These are phyloP conservation scores for Zaprionus davidi DNA, from an alignment of 1,140 invertebrate genomes.

Conservation along the genomic window DNA sequence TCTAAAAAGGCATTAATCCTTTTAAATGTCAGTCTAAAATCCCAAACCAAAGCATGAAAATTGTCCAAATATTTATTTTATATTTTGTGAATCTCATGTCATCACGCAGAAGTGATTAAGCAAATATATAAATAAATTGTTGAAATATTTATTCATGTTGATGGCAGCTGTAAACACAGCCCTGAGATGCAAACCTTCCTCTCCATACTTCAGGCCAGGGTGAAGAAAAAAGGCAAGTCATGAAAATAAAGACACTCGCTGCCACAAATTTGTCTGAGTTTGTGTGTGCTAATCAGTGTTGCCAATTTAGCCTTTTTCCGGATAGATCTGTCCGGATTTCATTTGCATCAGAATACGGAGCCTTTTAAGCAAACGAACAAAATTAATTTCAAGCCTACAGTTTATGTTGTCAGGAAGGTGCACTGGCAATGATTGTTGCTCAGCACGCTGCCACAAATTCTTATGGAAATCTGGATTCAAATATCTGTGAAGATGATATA, in stretches of 20 bases:
- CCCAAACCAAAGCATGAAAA: not conserved
- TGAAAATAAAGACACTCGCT: slow-evolving; percentile 19
- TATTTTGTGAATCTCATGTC: not conserved
- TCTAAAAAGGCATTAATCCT: not conserved
- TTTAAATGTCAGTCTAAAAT: not conserved
- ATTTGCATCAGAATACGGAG: no score
- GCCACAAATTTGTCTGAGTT: slow-evolving; percentile 13
- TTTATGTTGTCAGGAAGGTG: no score
- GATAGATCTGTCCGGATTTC: no score
- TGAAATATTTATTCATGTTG: slow-evolving; percentile 43
- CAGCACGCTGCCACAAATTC: no score
- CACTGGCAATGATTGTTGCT: no score
- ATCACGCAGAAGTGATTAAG: slow-evolving; percentile 26
- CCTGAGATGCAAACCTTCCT: not conserved
- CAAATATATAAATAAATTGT: slow-evolving; percentile 54
- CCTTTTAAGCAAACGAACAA: no score
- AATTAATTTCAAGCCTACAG: no score
- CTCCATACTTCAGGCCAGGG: not conserved
- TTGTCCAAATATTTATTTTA: not conserved
- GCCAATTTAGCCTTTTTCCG: no score
- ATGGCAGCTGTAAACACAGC: slow-evolving; percentile 11
- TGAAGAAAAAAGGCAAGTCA: slow-evolving; percentile 21
- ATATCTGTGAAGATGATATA: no score
- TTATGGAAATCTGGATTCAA: no score
- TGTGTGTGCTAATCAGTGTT: no score